Evolutionary conservation across 2,113 vertebrate genomes (phyloP), one percentile per base, ranked within the genome.

Genomic region (Pantherophis guttatus): DNA sequence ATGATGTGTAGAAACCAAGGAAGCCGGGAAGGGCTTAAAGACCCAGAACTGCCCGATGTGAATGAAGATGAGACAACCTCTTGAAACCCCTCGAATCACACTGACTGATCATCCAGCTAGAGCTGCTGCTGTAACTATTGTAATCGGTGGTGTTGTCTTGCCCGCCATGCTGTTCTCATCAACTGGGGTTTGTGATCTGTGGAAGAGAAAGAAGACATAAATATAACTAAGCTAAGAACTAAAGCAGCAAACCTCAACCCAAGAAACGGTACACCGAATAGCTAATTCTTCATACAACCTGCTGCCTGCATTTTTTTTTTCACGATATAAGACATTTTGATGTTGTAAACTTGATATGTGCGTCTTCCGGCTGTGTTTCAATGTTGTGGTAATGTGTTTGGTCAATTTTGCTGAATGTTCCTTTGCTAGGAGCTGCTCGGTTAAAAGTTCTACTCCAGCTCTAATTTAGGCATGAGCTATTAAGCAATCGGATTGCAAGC

Each of bases 31-130:
- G 97, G 93, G 7, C 81, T 95, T 54, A 96, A 97, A 93, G 98
- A 97, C 93, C 94, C 96, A 0, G 98, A 98, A 91, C 97, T 98
- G 90, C 97, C 98, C 0, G 96, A 98, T 0, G 96, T 98, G 89
- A 95, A 96, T 23, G 98, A 98, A 93, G 98, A 98, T 0, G 98
- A 98, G 94, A 94, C 97, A 17, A 91, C 97, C 0, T 97, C 97
- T 93, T 98, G 98, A 98, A 96, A 65, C 91, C n/a, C 5, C 21
- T n/a, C 17, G 52, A 97, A 95, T 92, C 95, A 54, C 11, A 8
- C 39, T n/a, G 93, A 96, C 96, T 87, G 95, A 94, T 92, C 0
- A 0, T 75, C 58, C 88, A 5, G 95, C 95, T 92, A 57, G 58
- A 90, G 90, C 95, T 91, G 90, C 90, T 24, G 90, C 89, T 86